These are phyloP conservation scores for Pelecanus crispus DNA, from an alignment of 2,113 vertebrate species.

Conservation along the genomic window DNA sequence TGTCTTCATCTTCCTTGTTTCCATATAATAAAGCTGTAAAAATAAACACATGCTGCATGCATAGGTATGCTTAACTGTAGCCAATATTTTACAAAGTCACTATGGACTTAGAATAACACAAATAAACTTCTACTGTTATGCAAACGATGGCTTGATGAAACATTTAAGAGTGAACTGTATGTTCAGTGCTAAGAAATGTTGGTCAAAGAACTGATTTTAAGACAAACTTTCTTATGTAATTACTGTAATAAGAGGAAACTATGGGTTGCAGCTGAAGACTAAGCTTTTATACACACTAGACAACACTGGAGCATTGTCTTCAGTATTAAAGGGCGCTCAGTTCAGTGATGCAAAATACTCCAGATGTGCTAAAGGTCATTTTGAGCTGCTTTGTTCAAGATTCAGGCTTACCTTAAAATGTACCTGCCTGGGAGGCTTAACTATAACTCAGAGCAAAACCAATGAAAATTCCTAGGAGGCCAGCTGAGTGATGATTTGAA, in stretches of 20 bases:
- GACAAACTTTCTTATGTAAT: constrained; percentile 13
- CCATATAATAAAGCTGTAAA: not conserved
- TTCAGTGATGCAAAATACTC: not conserved
- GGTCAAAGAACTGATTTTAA: not conserved
- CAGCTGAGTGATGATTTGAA: not conserved
- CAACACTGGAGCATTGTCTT: constrained; percentile 26
- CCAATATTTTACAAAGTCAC: not conserved
- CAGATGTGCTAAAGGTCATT: constrained; percentile 7
- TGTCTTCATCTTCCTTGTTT: not conserved
- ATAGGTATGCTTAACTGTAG: not conserved
- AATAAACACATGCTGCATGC: not conserved
- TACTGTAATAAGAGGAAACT: constrained; percentile 22
- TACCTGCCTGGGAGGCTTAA: not conserved
- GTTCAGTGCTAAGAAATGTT: not conserved
- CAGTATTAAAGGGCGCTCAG: not conserved
- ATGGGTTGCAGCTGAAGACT: not conserved
- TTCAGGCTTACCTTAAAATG: not conserved
- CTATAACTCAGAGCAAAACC: not conserved
- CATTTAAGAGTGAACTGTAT: not conserved
- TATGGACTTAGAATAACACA: not conserved
- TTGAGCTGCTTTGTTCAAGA: not conserved
- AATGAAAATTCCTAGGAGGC: constrained; percentile 29
- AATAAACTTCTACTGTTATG: not conserved
- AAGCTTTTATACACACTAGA: not conserved
- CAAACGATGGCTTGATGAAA: not conserved